Evolutionary conservation across 2,797 vertebrate genomes (phyloP).

Genomic region (Diplodus sargus): DNA sequence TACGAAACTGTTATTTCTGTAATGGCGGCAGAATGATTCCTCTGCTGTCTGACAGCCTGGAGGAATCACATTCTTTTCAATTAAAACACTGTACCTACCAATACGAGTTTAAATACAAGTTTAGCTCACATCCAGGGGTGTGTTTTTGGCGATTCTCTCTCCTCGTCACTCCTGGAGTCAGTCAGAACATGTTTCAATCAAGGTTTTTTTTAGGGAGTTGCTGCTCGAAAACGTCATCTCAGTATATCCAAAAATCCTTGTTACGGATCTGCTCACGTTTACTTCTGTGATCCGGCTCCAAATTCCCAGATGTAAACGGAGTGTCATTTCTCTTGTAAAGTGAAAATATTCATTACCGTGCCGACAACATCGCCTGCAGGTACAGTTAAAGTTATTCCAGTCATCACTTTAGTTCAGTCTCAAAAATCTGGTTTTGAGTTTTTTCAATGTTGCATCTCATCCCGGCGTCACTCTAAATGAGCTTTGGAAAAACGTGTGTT

Average conservation of each 20-base stretch:
- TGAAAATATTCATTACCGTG: slow-evolving; percentile 22
- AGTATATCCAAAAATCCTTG: background rate
- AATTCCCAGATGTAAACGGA: background rate
- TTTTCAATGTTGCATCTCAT: background rate
- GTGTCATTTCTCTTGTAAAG: slow-evolving; percentile 11
- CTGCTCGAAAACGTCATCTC: background rate
- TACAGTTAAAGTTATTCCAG: slow-evolving; percentile 8
- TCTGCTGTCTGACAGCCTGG: slow-evolving; percentile 36
- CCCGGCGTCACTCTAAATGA: background rate
- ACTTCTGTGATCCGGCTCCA: background rate
- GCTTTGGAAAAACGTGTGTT: background rate
- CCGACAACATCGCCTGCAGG: slow-evolving; percentile 8
- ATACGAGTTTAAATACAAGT: slow-evolving; percentile 28
- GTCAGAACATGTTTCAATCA: no score
- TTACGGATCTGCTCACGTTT: background rate
- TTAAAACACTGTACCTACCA: slow-evolving; percentile 8
- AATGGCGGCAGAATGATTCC: slow-evolving; percentile 43
- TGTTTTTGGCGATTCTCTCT: slow-evolving; percentile 1
- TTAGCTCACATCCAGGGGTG: background rate
- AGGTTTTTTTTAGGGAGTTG: background rate
- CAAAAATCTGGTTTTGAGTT: background rate
- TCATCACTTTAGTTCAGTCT: slow-evolving; percentile 19
- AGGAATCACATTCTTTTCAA: slow-evolving; percentile 21
- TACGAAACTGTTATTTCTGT: slow-evolving; percentile 54
- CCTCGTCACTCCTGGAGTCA: background rate